These are phyloP conservation scores for Cassiopea andromeda DNA, from an alignment of 30 jellyfish, hydroid and myxozoan genomes.

Conservation along the genomic window DNA sequence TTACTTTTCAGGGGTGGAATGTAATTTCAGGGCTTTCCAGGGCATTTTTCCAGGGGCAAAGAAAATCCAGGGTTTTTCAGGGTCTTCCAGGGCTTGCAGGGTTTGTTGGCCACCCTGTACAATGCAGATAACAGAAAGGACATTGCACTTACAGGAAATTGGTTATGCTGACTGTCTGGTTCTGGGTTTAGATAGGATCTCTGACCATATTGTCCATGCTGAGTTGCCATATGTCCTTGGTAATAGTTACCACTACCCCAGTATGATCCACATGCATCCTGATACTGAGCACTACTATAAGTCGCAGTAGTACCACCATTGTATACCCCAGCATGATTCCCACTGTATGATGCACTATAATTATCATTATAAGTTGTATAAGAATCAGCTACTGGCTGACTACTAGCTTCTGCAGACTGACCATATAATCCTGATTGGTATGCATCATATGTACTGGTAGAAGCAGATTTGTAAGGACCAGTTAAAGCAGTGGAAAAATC, in stretches of 20 bases:
- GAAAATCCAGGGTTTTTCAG: no score
- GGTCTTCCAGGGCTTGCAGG: no score
- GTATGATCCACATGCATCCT: background rate
- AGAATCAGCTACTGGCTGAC: constrained; percentile 19
- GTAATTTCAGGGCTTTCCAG: no score
- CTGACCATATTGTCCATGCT: background rate
- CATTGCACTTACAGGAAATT: background rate
- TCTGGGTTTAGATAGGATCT: constrained; percentile 58
- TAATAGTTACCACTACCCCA: background rate
- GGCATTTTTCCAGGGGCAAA: no score
- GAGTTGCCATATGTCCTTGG: background rate
- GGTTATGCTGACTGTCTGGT: constrained; percentile 44
- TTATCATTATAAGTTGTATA: background rate
- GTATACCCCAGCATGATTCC: background rate
- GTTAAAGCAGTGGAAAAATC: background rate
- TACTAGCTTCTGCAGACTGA: background rate
- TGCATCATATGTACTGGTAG: constrained; percentile 37
- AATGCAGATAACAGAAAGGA: no score
- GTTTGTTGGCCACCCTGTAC: no score
- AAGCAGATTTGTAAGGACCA: constrained; percentile 35
- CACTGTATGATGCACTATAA: background rate
- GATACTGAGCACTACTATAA: constrained; percentile 1
- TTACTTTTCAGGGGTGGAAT: no score
- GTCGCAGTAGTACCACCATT: background rate
- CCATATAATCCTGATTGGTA: background rate